These are phyloP conservation scores for Drosophila crucigera DNA, from an alignment of 2,888 invertebrate genomes.

Conservation along the genomic window DNA sequence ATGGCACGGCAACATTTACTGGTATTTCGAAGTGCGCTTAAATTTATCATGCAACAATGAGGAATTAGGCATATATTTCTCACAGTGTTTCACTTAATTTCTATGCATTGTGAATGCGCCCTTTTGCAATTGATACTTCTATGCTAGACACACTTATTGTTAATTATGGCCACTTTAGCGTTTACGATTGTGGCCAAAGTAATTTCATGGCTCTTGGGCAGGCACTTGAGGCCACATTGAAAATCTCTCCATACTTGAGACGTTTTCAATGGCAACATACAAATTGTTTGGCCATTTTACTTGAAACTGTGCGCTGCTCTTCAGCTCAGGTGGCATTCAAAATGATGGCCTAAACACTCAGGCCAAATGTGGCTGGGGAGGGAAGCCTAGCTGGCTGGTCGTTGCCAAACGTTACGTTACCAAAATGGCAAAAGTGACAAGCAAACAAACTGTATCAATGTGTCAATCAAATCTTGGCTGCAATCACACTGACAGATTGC, in stretches of 20 bases:
- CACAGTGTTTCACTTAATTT: constrained; percentile 14
- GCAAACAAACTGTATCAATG: constrained; percentile 71
- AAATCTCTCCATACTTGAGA: constrained; percentile 21
- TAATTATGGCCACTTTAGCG: constrained; percentile 42
- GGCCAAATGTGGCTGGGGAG: constrained; percentile 27
- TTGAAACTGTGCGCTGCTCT: constrained; percentile 6
- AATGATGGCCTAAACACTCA: constrained; percentile 61
- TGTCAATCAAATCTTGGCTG: constrained; percentile 63
- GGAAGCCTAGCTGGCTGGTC: constrained; percentile 33
- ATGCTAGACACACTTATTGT: constrained; percentile 7
- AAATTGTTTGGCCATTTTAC: constrained; percentile 46
- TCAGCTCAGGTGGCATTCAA: constrained; percentile 50
- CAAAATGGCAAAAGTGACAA: constrained; percentile 7
- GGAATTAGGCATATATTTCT: constrained; percentile 7
- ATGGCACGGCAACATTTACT: not conserved
- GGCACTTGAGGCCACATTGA: constrained; percentile 41
- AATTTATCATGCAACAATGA: not conserved
- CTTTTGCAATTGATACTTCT: constrained; percentile 18
- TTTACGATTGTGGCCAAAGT: constrained; percentile 8
- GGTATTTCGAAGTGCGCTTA: not conserved
- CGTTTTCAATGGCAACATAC: constrained; percentile 47
- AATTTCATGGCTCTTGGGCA: constrained; percentile 49
- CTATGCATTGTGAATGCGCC: not conserved
- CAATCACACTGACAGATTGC: constrained; percentile 57
- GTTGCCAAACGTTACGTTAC: constrained; percentile 23